Evolutionary conservation across 1,140 invertebrate genomes (phyloP).

Genomic region (Calliopsis andreniformis): DNA sequence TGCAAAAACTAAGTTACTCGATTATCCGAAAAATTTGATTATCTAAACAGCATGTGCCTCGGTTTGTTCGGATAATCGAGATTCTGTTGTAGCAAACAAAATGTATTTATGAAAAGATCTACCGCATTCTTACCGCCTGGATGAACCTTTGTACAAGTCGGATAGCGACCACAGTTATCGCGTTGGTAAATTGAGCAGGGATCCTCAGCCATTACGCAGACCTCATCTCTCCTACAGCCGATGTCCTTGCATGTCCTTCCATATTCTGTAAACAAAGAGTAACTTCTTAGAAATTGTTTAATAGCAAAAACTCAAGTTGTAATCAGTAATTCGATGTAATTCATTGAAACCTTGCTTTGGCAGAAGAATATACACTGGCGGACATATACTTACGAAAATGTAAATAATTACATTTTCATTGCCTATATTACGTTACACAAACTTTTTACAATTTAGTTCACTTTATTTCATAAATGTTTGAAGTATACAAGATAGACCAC

Average conservation of each 20-base stretch:
- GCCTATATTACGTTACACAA: too few species aligned
- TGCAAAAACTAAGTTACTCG: too few species aligned
- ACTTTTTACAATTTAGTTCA: too few species aligned
- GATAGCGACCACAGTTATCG: slow-evolving; percentile 85
- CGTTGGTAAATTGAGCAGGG: slow-evolving; percentile 83
- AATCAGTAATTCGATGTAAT: slow-evolving; percentile 31
- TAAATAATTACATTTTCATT: too few species aligned
- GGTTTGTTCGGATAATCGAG: too few species aligned
- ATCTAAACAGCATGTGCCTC: too few species aligned
- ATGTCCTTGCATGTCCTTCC: slow-evolving; percentile 89
- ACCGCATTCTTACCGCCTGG: slow-evolving; percentile 64
- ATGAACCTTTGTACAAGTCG: slow-evolving; percentile 83
- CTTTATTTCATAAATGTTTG: too few species aligned
- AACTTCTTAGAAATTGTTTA: slow-evolving; percentile 14
- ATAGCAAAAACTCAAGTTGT: slow-evolving; percentile 24
- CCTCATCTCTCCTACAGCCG: slow-evolving; percentile 86
- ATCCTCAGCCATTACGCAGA: slow-evolving; percentile 87
- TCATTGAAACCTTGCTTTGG: slow-evolving; percentile 30
- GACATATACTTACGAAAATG: too few species aligned
- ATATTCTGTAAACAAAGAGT: slow-evolving; percentile 84
- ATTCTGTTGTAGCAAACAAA: neutral
- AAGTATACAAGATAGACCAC: too few species aligned
- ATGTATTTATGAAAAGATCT: slow-evolving; percentile 28
- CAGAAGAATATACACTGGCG: too few species aligned
- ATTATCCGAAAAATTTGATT: too few species aligned